Evolutionary conservation across 2,797 vertebrate species (phyloP), one percentile per base, ranked within the genome.

Genomic region (Danio jaintianensis): DNA sequence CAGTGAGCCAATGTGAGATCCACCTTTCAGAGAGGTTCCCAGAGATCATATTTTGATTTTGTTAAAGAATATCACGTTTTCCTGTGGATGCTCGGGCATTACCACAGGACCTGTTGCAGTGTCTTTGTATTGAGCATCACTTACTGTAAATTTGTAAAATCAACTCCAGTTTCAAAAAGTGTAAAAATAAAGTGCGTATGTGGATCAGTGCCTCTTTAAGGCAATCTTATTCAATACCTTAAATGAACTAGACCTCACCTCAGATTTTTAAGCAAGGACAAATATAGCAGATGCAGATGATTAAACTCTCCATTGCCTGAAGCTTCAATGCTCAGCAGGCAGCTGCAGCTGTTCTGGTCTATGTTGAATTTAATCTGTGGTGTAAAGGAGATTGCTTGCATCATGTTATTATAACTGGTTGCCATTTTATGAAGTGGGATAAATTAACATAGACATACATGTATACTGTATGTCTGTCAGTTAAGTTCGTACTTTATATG

Each of bases 251-350:
- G 4, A 18, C 58, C 20, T 79, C 59, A 43, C n/a, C 48, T 56
- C 78, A n/a, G 38, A 55, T 72, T 58, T 80, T 38, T 56, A 80
- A 42, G 38, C 36, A 52, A 59, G 67, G 45, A 61, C 63, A 81
- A 58, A 81, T 63, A 64, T 66, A 56, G 78, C 69, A 43, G 18
- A 52, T 7, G 52, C 78, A 66, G 61, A 56, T 47, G 29, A 71
- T 79, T 55, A 80, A 73, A 38, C 42, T 15, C 10, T 64, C 18
- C 36, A 42, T 73, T 15, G 70, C 79, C 69, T 4, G 20, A 74
- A 62, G 62, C 13, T 62, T 48, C 63, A 10, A 8, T 71, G 70
- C 64, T 83, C 61, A 81, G 80, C 67, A 83, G 59, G 58, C 47
- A 29, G 56, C 50, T 47, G 55, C 63, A 63, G 59, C 59, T 48